A percentile compares a stretch with the other conserved stretches of the same genome.
Conservation (phyloP, 2,797 vertebrate genomes). For the Betta splendens region DNA sequence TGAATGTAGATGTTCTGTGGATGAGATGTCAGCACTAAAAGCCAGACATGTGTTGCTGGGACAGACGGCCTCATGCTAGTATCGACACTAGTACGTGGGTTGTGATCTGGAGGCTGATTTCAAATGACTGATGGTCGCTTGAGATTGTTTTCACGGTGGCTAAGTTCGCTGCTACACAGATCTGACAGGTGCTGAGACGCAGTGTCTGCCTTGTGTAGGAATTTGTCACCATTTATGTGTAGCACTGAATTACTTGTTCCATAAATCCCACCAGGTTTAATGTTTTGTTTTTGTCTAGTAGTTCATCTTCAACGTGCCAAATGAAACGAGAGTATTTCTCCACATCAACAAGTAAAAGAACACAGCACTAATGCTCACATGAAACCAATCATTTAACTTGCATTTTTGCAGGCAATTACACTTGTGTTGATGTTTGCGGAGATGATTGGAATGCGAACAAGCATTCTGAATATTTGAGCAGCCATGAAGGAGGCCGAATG, state of each 20-base stretch:
- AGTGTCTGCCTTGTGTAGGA: constrained; percentile 28
- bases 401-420: constrained; percentile 65
- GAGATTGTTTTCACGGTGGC: constrained; percentile 37
- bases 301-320: background rate
- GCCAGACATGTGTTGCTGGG: constrained; percentile 9
- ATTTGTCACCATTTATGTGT: constrained; percentile 1
- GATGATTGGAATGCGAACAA: constrained; percentile 45
- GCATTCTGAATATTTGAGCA: constrained; percentile 67
- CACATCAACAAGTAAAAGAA: constrained; percentile 1
- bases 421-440: constrained; percentile 25
- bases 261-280: background rate
- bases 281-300: background rate
- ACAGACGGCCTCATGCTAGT: constrained; percentile 29
- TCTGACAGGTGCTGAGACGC: constrained; percentile 48
- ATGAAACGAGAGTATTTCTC: constrained; percentile 19
- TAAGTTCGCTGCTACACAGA: constrained; percentile 36
- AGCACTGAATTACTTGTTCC: background rate
- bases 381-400: constrained; percentile 50
- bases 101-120: constrained; percentile 14
- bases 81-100: constrained; percentile 50
- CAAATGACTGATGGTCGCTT: constrained; percentile 21
- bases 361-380: constrained; percentile 14
- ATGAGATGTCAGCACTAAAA: constrained; percentile 21
- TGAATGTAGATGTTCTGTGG: background rate
- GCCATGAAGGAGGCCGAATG: constrained; percentile 9